Evolutionary conservation across 2,113 vertebrate species (phyloP).

Genomic region (Argyrosomus japonicus): DNA sequence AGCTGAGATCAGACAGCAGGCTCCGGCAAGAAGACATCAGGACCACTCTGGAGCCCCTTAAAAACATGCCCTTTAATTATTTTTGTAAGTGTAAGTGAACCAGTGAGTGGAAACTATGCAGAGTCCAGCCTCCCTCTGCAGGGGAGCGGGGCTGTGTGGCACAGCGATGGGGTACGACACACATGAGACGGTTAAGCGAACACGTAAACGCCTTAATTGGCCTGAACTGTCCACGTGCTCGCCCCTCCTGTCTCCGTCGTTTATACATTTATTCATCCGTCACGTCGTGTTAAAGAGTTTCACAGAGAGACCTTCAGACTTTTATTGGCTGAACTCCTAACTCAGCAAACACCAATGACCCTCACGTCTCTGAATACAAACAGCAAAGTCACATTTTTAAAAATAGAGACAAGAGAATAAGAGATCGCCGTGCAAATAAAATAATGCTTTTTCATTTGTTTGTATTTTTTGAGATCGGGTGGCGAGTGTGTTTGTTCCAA

Average conservation of each 20-base stretch:
- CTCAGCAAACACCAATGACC: not conserved
- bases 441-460: not conserved
- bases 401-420: not conserved
- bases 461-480: not conserved
- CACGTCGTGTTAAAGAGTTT: no score
- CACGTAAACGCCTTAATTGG: not conserved
- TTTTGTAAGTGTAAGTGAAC: conserved; percentile 79
- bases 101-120: conserved; percentile 84
- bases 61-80: conserved; percentile 82
- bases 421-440: conserved; percentile 3
- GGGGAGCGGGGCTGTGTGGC: conserved; percentile 37
- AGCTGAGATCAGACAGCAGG: conserved; percentile 75
- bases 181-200: conserved; percentile 46
- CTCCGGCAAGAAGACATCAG: conserved; percentile 63
- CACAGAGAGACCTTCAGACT: not conserved
- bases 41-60: conserved; percentile 64
- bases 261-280: not conserved
- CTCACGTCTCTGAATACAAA: not conserved
- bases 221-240: conserved; percentile 16
- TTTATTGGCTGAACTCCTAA: not conserved
- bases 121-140: conserved; percentile 70
- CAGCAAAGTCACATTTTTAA: conserved; percentile 1
- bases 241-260: not conserved
- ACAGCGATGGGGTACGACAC: conserved; percentile 62
- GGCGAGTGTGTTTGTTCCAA: conserved; percentile 20